Percentiles rank a stretch among this genome's conserved stretches.
These are phyloP conservation scores for Dicrurus megarhynchus DNA, from an alignment of 2,113 vertebrate species.

Conservation along the genomic window DNA sequence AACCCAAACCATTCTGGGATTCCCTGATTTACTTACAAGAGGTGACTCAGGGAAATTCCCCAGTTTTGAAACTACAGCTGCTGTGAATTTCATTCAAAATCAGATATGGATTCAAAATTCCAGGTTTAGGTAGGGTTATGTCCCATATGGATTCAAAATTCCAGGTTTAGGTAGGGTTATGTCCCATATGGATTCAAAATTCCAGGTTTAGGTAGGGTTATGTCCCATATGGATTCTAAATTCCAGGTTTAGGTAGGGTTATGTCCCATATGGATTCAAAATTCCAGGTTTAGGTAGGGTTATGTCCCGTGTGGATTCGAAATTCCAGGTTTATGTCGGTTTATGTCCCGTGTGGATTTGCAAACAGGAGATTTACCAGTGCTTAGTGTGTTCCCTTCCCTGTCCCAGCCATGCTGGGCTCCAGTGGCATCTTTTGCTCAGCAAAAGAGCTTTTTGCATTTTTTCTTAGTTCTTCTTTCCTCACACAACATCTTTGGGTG, in stretches of 20 bases:
- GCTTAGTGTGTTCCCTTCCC: background rate
- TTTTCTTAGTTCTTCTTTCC: background rate
- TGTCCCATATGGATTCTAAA: background rate
- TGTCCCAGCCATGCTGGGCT: background rate
- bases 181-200: background rate
- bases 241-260: too few species aligned
- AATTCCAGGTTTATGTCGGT: background rate
- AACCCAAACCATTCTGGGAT: background rate
- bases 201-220: background rate
- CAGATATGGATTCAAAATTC: background rate
- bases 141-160: background rate
- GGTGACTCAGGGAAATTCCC: background rate
- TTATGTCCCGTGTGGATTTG: background rate
- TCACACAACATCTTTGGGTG: background rate
- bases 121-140: background rate
- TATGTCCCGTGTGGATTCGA: background rate
- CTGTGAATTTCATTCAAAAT: background rate
- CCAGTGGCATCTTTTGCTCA: background rate
- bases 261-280: fast-evolving
- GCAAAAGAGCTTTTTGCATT: background rate
- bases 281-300: background rate
- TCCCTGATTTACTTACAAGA: background rate
- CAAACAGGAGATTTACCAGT: background rate
- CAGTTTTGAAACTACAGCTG: fast-evolving
- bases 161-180: background rate